Percentiles rank a stretch among this genome's conserved stretches.
Evolutionary conservation across 1,140 invertebrate genomes (phyloP).

Genomic region (Oreohelix idahoensis): DNA sequence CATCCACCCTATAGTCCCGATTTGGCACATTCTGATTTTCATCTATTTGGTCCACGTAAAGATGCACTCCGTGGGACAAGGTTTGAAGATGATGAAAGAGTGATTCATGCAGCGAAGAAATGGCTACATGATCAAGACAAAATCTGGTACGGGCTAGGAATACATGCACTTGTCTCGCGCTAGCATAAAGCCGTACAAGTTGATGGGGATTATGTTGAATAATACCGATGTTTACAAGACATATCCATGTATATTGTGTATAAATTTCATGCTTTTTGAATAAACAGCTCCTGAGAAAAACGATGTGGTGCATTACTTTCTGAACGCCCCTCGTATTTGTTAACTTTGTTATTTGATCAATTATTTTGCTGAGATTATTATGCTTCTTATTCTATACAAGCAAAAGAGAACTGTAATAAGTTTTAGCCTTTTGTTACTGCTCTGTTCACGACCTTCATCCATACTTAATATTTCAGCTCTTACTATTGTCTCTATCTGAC

Average conservation of each 20-base stretch:
- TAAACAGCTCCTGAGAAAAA: too few relatives aligned
- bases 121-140: slow-evolving; percentile 8
- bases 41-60: slow-evolving; percentile 9
- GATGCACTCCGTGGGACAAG: neutral
- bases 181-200: slow-evolving; percentile 1
- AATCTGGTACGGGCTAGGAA: slow-evolving; percentile 1
- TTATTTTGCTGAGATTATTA: too few relatives aligned
- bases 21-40: slow-evolving; percentile 7
- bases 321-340: too few relatives aligned
- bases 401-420: too few relatives aligned
- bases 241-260: slow-evolving; percentile 3
- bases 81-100: neutral
- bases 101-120: slow-evolving; percentile 6
- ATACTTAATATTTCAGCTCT: too few relatives aligned
- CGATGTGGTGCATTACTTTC: too few relatives aligned
- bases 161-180: neutral
- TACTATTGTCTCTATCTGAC: too few relatives aligned
- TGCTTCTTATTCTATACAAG: too few relatives aligned
- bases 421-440: too few relatives aligned
- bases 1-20: neutral
- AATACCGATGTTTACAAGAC: slow-evolving; percentile 7
- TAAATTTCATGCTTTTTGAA: neutral
- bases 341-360: too few relatives aligned
- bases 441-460: too few relatives aligned
- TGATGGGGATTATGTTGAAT: slow-evolving; percentile 1